Percentiles rank a stretch among this genome's conserved stretches.
phyloP scores from a whole-genome alignment of 2,888 invertebrate species.

The Sceliomorpha sp. region DNA sequence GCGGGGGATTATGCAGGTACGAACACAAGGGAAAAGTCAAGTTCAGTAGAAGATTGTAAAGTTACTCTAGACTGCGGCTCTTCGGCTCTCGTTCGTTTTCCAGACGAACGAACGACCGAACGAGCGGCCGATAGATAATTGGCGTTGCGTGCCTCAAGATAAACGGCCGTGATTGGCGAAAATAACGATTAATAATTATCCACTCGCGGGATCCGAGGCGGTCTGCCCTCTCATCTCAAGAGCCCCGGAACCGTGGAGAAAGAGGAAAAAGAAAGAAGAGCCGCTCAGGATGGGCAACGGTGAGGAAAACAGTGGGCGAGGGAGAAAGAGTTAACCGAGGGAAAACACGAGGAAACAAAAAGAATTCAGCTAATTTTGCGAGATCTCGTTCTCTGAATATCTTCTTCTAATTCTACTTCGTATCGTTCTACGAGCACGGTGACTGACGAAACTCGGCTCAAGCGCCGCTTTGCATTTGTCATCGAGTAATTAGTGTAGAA shows the following conservation, averaged over 20 bases:
- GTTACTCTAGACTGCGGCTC: constrained; percentile 51
- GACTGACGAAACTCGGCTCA: constrained; percentile 9
- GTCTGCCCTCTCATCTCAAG: constrained; percentile 71
- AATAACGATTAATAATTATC: constrained; percentile 79
- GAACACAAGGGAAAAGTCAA: too few relatives aligned
- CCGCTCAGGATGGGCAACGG: constrained; percentile 42
- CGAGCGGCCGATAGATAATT: constrained; percentile 74
- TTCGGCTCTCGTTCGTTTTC: constrained; percentile 32
- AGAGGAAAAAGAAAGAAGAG: constrained; percentile 42
- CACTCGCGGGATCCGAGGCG: constrained; percentile 72
- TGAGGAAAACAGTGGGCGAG: constrained; percentile 41
- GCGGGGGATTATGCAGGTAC: too few relatives aligned
- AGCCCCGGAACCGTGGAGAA: constrained; percentile 50
- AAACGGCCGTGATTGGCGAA: constrained; percentile 78
- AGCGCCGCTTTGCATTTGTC: constrained; percentile 27
- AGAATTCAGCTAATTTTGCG: constrained; percentile 27
- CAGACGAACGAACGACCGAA: constrained; percentile 41
- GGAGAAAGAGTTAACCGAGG: constrained; percentile 39
- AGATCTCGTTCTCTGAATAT: constrained; percentile 35
- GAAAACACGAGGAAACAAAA: constrained; percentile 30
- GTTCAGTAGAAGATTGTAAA: constrained; percentile 47
- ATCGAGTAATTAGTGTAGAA: background rate
- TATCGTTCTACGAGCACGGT: background rate
- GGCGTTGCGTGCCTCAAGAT: constrained; percentile 77
- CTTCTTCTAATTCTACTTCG: constrained; percentile 1